These are phyloP conservation scores for Epizoanthus rinbou DNA, from an alignment of 92 coral and sea anemone genomes.

Conservation along the genomic window DNA sequence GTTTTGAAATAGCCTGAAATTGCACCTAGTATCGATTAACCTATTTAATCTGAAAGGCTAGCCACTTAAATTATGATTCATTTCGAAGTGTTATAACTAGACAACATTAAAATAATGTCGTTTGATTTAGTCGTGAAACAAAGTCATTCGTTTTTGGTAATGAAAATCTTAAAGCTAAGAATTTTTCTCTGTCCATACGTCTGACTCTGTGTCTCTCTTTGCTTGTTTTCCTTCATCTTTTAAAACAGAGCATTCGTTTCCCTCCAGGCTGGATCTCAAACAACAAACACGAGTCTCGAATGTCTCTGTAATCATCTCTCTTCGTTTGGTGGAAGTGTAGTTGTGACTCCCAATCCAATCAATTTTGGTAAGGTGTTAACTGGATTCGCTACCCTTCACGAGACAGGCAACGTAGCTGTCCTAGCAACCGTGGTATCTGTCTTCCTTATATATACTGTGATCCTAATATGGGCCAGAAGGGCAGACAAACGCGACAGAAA, in stretches of 20 bases:
- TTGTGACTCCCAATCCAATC: conserved; percentile 49
- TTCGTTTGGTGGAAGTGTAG: conserved; percentile 43
- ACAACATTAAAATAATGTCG: no score
- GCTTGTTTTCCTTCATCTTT: no score
- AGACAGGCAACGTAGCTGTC: conserved; percentile 42
- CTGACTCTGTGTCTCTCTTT: no score
- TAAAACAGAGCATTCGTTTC: neutral
- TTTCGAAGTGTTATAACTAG: no score
- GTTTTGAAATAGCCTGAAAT: no score
- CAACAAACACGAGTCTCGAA: conserved; percentile 1
- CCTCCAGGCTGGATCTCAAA: conserved; percentile 26
- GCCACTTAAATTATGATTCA: no score
- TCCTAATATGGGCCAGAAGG: conserved; percentile 46
- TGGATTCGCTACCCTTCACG: conserved; percentile 35
- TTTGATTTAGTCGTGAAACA: no score
- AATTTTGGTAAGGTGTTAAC: conserved; percentile 42
- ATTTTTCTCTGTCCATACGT: no score
- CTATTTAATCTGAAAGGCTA: no score
- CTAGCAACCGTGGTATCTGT: conserved; percentile 38
- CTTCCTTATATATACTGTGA: conserved; percentile 24
- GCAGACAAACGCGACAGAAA: conserved; percentile 43
- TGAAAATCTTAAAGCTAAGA: no score
- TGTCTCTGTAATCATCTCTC: conserved; percentile 49
- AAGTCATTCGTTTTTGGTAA: no score
- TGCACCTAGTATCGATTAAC: no score